phyloP scores from a whole-genome alignment of 2,888 invertebrate genomes.

The Brachyptera risi region DNA sequence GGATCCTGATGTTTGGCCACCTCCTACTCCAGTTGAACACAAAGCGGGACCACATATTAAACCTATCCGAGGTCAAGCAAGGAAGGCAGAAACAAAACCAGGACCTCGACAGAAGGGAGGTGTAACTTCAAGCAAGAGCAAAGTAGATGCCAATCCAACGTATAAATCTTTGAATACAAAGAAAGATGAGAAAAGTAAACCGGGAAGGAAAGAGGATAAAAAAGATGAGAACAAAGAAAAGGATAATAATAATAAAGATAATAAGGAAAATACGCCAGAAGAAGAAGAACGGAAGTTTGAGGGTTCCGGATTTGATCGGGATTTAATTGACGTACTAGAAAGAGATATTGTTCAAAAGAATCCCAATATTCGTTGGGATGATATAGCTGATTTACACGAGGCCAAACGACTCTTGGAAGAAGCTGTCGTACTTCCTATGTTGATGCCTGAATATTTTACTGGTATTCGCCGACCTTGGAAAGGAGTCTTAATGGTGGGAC shows the following conservation, averaged over 20 bases:
- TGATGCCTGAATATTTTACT: constrained; percentile 87
- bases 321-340: constrained; percentile 81
- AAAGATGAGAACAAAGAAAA: constrained; percentile 39
- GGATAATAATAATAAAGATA: constrained; percentile 40
- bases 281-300: constrained; percentile 86
- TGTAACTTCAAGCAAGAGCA: constrained; percentile 16
- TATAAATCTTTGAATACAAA: constrained; percentile 5
- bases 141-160: constrained; percentile 16
- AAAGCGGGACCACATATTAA: constrained; percentile 39
- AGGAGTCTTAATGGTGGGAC: constrained; percentile 64
- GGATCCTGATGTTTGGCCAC: constrained; percentile 86
- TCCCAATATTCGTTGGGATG: constrained; percentile 77
- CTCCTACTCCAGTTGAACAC: constrained; percentile 74
- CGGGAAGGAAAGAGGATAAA: constrained; percentile 34
- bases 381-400: constrained; percentile 68
- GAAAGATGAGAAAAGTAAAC: constrained; percentile 24
- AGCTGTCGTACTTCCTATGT: constrained; percentile 79
- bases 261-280: constrained; percentile 36
- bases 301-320: constrained; percentile 76
- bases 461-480: constrained; percentile 82
- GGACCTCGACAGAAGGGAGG: constrained; percentile 18
- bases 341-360: constrained; percentile 74
- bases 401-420: constrained; percentile 77
- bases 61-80: constrained; percentile 24
- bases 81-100: constrained; percentile 22